Percentiles rank a stretch among this genome's conserved stretches.
Conservation (phyloP, 1,140 invertebrate genomes). For the Maniola jurtina region DNA sequence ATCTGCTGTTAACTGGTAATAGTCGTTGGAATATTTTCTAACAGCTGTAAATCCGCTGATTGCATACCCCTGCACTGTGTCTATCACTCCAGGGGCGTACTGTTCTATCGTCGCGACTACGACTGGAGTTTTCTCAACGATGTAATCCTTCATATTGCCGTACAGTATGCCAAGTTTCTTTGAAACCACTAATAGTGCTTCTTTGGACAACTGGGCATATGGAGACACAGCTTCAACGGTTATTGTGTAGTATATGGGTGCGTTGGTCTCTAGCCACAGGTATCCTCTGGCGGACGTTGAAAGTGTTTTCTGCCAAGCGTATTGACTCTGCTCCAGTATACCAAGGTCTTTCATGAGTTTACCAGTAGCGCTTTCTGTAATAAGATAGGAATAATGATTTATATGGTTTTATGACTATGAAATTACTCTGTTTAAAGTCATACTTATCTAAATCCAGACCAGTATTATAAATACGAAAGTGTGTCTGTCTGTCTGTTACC, state of each 20-base stretch:
- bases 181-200: constrained; percentile 77
- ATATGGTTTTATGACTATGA: too few species aligned
- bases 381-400: not conserved
- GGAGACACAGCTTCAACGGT: constrained; percentile 79
- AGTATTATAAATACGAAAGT: too few species aligned
- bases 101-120: constrained; percentile 82
- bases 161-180: constrained; percentile 79
- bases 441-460: too few species aligned
- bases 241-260: constrained; percentile 82
- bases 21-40: constrained; percentile 70
- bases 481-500: too few species aligned
- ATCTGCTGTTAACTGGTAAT: constrained; percentile 70
- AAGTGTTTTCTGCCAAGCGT: constrained; percentile 79
- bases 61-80: constrained; percentile 77
- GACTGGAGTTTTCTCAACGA: constrained; percentile 81
- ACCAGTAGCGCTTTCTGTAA: constrained; percentile 79
- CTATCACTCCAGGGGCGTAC: constrained; percentile 84
- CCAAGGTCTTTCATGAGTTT: constrained; percentile 81
- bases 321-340: constrained; percentile 80
- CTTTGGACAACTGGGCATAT: constrained; percentile 80
- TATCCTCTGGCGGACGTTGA: constrained; percentile 80
- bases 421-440: too few species aligned
- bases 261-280: constrained; percentile 82
- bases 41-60: constrained; percentile 59
- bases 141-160: constrained; percentile 77